phyloP scores from a whole-genome alignment of 2,797 vertebrate genomes.

The Percopsis omiscomaycus region DNA sequence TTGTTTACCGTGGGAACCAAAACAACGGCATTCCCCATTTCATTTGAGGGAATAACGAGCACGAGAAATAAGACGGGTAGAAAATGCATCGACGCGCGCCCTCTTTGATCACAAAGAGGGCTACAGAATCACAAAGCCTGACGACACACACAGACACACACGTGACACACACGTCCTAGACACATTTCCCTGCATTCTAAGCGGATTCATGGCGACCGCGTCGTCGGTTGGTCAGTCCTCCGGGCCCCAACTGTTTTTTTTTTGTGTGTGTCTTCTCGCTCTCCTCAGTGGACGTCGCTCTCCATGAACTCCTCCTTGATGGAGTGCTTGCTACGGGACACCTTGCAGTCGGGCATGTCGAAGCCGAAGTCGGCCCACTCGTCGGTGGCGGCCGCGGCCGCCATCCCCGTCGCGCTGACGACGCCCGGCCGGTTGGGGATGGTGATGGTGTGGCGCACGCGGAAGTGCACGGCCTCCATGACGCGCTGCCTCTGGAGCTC shows the following conservation, averaged over 20 bases:
- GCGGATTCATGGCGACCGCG: slow-evolving; percentile 19
- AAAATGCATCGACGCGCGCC: too few relatives aligned
- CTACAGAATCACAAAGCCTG: neutral
- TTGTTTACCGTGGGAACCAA: too few relatives aligned
- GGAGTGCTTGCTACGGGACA: slow-evolving; percentile 84
- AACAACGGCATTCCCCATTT: too few relatives aligned
- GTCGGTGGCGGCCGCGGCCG: slow-evolving; percentile 64
- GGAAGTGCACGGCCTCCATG: slow-evolving; percentile 98
- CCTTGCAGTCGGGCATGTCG: slow-evolving; percentile 95
- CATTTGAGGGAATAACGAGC: too few relatives aligned
- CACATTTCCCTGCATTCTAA: slow-evolving; percentile 23
- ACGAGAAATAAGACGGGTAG: too few relatives aligned
- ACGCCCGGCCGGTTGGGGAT: slow-evolving; percentile 87
- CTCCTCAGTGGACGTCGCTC: slow-evolving; percentile 85
- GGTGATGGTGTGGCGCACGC: slow-evolving; percentile 97
- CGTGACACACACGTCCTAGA: neutral
- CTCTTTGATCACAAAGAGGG: neutral
- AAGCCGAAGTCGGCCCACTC: slow-evolving; percentile 99
- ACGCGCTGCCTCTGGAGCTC: slow-evolving; percentile 96
- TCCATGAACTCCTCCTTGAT: slow-evolving; percentile 97
- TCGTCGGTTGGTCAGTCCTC: slow-evolving; percentile 31
- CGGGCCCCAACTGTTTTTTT: neutral
- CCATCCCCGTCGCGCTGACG: slow-evolving; percentile 60
- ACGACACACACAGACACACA: slow-evolving; percentile 5
- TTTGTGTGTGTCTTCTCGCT: too few relatives aligned